Base-by-base conservation (phyloP, 2,113 vertebrate species). In the Periophthalmus modestus region DNA sequence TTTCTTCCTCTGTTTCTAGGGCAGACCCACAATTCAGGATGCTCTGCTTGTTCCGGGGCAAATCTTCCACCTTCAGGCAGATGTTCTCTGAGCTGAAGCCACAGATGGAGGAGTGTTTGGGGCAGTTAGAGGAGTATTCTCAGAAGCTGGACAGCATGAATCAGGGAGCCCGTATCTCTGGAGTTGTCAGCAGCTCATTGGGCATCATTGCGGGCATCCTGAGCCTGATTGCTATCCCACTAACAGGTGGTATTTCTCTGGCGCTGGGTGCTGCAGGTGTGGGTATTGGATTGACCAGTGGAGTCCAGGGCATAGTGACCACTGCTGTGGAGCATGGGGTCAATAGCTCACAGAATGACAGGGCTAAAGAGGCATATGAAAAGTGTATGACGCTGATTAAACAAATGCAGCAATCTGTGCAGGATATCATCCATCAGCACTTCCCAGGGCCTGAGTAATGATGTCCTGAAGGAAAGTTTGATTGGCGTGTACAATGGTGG, bases 141-240 rank as follows among this genome's bases (percentile, higher is more conserved):
- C 59, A 75, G 33, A 70, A 82, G 63, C 74, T 89, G 0, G 86
- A 86, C 75, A 68, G 3, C 16, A 88, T 88, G 88, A 85, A 69
- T 3, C 75, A 1, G 10, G 88, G 83, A 0, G 66, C 86, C 21
- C 88, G 43, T 74, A 87, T 91, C 73, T 91, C 88, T 77, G 86
- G 79, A 21, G 77, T 87, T 16, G 77, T 50, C 1, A 82, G 88
- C 23, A 88, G 83, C 10, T 89, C 89, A 0, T 80, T 85, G 68
- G 88, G 89, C 7, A 73, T 69, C 0, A 19, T 73, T 0, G 85
- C 88, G 15, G 75, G 88, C 3, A 69, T 86, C 50, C 16, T 19
- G 16, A 16, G 50, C 19, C 0, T 52, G 15, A 19, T 6, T 18
- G 50, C 1, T 19, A 75, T 69, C 3, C 89, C 89, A 21, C 5